Conservation (phyloP, 2,888 invertebrate genomes). For the Diploptera punctata region DNA sequence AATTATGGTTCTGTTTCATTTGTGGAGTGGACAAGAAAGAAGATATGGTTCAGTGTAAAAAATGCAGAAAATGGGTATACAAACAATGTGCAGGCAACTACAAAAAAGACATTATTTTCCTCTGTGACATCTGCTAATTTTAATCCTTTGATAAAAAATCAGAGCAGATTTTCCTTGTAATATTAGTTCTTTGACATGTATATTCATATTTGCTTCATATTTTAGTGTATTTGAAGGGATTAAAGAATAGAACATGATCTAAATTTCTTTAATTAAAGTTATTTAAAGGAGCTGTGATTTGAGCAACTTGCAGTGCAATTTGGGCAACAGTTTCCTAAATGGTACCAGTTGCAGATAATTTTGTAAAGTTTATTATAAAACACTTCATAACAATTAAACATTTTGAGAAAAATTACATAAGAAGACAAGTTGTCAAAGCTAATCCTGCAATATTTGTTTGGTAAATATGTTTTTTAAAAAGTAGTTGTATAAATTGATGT, state of each 20-base stretch:
- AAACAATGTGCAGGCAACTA: too few species aligned
- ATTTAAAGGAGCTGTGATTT: slow-evolving; percentile 4
- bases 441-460: too few species aligned
- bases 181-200: neutral
- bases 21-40: too few species aligned
- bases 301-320: slow-evolving; percentile 4
- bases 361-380: too few species aligned
- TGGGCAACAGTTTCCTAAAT: slow-evolving; percentile 9
- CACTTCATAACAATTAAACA: too few species aligned
- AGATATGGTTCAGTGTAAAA: too few species aligned
- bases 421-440: too few species aligned
- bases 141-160: neutral
- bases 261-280: neutral
- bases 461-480: too few species aligned
- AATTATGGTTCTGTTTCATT: neutral
- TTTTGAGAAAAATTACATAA: too few species aligned
- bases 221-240: neutral
- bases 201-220: neutral
- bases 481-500: too few species aligned
- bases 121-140: neutral
- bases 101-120: too few species aligned
- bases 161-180: neutral
- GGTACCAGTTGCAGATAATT: neutral
- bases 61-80: too few species aligned
- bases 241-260: neutral